A percentile compares a stretch with the other conserved stretches of the same genome.
phyloP scores from a whole-genome alignment of 2,113 vertebrate genomes.

The Tretioscincus oriximinensis region DNA sequence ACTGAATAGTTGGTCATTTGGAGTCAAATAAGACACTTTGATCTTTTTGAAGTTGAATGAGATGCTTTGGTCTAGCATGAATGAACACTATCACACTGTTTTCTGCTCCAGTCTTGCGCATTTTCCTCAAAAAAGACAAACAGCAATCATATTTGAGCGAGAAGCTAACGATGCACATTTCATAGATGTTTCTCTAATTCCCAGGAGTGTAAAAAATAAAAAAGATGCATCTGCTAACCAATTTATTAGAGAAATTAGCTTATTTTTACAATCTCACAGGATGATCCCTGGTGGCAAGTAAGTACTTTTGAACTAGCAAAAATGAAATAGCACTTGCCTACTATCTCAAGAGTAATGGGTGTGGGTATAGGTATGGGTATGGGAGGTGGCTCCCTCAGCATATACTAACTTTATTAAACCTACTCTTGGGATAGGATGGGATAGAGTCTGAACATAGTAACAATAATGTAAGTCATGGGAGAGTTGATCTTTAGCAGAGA shows the following conservation, averaged over 20 bases:
- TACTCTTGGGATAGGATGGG: background rate
- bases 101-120: background rate
- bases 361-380: background rate
- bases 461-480: conserved; percentile 9
- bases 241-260: background rate
- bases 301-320: conserved; percentile 6
- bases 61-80: background rate
- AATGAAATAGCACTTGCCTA: conserved; percentile 13
- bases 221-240: background rate
- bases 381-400: too few relatives aligned
- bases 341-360: background rate
- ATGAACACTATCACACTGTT: background rate
- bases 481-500: background rate
- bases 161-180: background rate
- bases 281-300: conserved; percentile 1
- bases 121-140: background rate
- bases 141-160: background rate
- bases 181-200: background rate
- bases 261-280: conserved; percentile 2
- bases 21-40: background rate
- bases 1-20: background rate
- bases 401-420: conserved; percentile 1
- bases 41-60: background rate
- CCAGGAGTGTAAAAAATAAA: background rate
- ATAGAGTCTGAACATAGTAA: conserved; percentile 4